These are phyloP conservation scores for Epizoanthus illoricatus DNA, from an alignment of 92 coral and sea anemone genomes.

Conservation along the genomic window DNA sequence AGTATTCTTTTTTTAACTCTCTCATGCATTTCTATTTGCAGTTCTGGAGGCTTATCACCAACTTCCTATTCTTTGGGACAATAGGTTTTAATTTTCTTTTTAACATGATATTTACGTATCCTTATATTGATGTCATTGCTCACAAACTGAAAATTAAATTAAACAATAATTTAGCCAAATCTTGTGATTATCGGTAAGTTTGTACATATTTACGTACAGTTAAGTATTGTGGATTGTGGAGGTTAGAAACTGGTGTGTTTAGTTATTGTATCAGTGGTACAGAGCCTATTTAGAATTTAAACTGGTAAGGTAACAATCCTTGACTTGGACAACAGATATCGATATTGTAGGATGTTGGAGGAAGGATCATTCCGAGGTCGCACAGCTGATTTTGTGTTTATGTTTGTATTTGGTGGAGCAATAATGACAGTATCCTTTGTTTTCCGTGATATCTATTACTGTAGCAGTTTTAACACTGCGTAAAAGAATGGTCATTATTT, in stretches of 20 bases:
- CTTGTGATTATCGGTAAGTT: too few species aligned
- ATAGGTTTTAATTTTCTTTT: conserved; percentile 97
- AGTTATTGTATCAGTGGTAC: background rate
- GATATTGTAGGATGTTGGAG: conserved; percentile 97
- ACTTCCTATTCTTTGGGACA: conserved; percentile 95
- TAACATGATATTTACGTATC: conserved; percentile 99
- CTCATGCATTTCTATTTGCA: conserved; percentile 38
- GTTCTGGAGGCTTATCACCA: conserved; percentile 97
- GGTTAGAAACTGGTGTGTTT: too few species aligned
- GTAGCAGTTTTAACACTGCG: background rate
- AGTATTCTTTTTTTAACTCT: background rate
- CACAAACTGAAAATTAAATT: too few species aligned
- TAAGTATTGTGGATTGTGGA: too few species aligned
- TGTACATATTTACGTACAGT: too few species aligned
- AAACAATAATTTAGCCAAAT: too few species aligned
- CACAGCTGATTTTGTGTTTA: conserved; percentile 93
- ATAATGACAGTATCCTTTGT: conserved; percentile 96
- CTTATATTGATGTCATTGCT: conserved; percentile 29
- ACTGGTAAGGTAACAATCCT: conserved; percentile 27
- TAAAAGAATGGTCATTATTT: too few species aligned
- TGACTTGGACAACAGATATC: conserved; percentile 68
- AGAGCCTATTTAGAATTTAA: background rate
- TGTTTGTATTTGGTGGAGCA: conserved; percentile 94
- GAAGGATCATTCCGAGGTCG: conserved; percentile 98
- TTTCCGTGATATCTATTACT: background rate